These are phyloP conservation scores for Nycteola revayana DNA, from an alignment of 2,888 invertebrate genomes.

Conservation along the genomic window DNA sequence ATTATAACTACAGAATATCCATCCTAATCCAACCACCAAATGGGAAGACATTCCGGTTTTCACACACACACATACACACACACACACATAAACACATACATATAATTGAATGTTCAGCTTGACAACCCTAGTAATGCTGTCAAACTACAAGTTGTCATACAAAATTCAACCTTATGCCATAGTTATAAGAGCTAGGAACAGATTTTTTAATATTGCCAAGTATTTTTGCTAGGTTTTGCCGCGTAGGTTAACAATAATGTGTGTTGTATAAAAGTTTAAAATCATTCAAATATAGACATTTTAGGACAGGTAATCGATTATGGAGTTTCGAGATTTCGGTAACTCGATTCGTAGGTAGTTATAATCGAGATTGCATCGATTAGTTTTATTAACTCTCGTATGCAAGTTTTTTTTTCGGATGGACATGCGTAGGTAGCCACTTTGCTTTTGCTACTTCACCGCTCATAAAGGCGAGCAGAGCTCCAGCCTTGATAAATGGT, in stretches of 20 bases:
- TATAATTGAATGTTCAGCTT: conserved; percentile 18
- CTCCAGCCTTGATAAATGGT: too few species aligned
- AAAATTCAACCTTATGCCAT: background rate
- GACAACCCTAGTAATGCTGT: conserved; percentile 8
- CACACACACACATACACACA: conserved; percentile 14
- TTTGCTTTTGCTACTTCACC: too few species aligned
- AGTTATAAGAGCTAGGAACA: accelerated
- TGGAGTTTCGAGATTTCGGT: too few species aligned
- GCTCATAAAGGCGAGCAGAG: too few species aligned
- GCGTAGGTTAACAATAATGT: background rate
- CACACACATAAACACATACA: conserved; percentile 10
- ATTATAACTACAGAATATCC: too few species aligned
- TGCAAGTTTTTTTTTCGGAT: too few species aligned
- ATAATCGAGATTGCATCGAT: too few species aligned
- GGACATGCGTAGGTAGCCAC: too few species aligned
- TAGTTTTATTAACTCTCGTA: too few species aligned
- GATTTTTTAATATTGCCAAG: background rate
- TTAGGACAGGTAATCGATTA: too few species aligned
- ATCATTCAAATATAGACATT: background rate
- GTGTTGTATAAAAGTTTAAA: background rate
- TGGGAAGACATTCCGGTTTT: conserved; percentile 48
- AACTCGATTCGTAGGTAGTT: too few species aligned
- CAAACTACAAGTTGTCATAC: background rate
- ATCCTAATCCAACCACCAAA: conserved; percentile 20
- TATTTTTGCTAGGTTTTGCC: background rate